Evolutionary conservation across 2,113 vertebrate genomes (phyloP).

Genomic region (Poeciliopsis retropinna): DNA sequence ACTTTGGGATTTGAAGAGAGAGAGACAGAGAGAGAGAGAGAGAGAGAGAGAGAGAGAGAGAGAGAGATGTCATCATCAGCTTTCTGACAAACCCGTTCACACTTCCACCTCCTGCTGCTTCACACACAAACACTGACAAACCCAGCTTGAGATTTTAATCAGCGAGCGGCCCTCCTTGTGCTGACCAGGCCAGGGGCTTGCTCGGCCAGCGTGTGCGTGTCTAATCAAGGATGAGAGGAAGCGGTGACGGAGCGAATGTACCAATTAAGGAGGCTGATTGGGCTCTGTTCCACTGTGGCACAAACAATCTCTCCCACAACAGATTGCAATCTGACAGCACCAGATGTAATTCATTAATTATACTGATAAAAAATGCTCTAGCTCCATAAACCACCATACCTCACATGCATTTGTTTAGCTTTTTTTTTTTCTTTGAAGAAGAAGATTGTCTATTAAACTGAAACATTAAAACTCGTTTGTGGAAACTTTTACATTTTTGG

Average conservation of each 20-base stretch:
- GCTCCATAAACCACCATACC: conserved; percentile 60
- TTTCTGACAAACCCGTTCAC: conserved; percentile 23
- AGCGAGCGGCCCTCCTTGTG: conserved; percentile 48
- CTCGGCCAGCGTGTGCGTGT: conserved; percentile 58
- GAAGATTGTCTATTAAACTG: conserved; percentile 27
- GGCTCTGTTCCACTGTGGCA: conserved; percentile 74
- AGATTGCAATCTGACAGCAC: conserved; percentile 82
- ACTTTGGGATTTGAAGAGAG: conserved; percentile 26
- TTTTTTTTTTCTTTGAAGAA: conserved; percentile 55
- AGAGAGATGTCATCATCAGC: conserved; percentile 22
- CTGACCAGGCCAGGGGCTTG: conserved; percentile 67
- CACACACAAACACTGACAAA: conserved; percentile 7
- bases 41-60: conserved; percentile 21
- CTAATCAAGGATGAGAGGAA: conserved; percentile 78
- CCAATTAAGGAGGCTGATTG: conserved; percentile 81
- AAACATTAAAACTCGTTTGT: conserved; percentile 26
- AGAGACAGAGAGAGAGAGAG: conserved; percentile 20
- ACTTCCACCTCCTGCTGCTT: background rate
- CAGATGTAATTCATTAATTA: conserved; percentile 84
- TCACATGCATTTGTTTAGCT: conserved; percentile 67
- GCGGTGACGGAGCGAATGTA: conserved; percentile 76
- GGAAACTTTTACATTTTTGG: conserved; percentile 2
- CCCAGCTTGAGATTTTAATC: conserved; percentile 69
- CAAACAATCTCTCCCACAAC: conserved; percentile 78
- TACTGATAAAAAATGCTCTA: conserved; percentile 72